Conservation (phyloP, 2,888 invertebrate genomes). For the Amphipoea lucens region DNA sequence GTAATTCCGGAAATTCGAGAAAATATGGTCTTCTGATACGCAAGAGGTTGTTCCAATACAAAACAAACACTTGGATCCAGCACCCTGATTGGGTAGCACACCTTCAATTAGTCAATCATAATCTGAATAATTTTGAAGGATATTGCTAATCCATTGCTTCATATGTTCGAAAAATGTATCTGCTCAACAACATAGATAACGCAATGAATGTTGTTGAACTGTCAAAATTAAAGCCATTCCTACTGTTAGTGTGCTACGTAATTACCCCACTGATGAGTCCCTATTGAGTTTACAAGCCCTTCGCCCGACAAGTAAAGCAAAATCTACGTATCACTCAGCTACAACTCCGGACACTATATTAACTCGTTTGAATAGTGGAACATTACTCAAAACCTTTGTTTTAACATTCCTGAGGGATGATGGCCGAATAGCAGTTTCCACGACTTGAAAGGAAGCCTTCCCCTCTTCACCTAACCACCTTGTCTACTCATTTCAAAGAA, state of each 20-base stretch:
- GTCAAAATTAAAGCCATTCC: not conserved
- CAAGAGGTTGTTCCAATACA: not conserved
- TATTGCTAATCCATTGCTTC: not conserved
- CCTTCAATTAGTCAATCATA: not conserved
- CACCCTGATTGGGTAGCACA: too few species aligned
- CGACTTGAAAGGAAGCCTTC: conserved; percentile 24
- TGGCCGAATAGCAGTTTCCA: not conserved
- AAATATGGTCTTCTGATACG: not conserved
- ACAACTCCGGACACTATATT: not conserved
- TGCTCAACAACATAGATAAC: not conserved
- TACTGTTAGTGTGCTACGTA: too few species aligned
- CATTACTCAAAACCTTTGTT: not conserved
- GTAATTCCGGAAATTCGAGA: not conserved
- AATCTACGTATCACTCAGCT: not conserved
- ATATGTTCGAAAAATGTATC: not conserved
- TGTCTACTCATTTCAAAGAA: conserved; percentile 18
- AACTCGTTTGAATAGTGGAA: not conserved
- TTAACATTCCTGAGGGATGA: not conserved
- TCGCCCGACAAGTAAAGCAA: not conserved
- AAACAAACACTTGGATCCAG: not conserved
- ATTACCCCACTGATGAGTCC: not conserved
- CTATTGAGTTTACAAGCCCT: not conserved
- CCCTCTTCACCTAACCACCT: conserved; percentile 13
- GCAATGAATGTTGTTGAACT: not conserved
- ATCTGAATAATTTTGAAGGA: not conserved